Conservation (phyloP, 2,888 invertebrate species). For the Euclidia mi region DNA sequence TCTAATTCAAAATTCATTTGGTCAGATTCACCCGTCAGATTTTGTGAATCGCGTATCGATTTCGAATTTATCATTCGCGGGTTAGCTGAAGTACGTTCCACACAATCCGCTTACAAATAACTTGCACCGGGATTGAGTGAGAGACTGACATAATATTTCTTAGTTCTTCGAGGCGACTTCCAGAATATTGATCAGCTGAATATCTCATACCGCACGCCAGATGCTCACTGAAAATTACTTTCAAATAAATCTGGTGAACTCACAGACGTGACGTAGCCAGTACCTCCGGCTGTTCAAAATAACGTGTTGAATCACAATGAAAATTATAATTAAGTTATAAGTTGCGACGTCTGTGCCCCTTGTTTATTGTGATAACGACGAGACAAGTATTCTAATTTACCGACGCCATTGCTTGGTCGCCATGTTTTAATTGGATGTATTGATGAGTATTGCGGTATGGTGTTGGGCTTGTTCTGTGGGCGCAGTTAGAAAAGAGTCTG, state of each 20-base stretch:
- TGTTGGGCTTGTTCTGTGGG: too few relatives aligned
- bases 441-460: conserved; percentile 15
- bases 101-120: conserved; percentile 71
- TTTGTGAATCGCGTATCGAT: conserved; percentile 51
- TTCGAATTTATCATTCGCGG: conserved; percentile 55
- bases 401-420: conserved; percentile 20
- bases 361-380: conserved; percentile 49
- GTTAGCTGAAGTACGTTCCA: conserved; percentile 52
- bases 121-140: conserved; percentile 79
- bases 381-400: conserved; percentile 41
- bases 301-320: conserved; percentile 64
- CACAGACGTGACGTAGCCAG: conserved; percentile 60
- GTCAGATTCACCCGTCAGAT: conserved; percentile 48
- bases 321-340: conserved; percentile 68
- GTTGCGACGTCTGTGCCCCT: conserved; percentile 41
- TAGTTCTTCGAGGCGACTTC: conserved; percentile 83
- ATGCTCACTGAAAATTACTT: conserved; percentile 88
- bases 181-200: conserved; percentile 88
- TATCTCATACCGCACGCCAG: conserved; percentile 87
- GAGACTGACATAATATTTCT: conserved; percentile 87
- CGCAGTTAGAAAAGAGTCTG: too few relatives aligned
- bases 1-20: conserved; percentile 48
- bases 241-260: conserved; percentile 85
- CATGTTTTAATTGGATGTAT: conserved; percentile 36
- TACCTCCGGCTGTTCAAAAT: conserved; percentile 42